These are phyloP conservation scores for Tetragnatha versicolor DNA, from an alignment of 1,140 invertebrate species.

Conservation along the genomic window DNA sequence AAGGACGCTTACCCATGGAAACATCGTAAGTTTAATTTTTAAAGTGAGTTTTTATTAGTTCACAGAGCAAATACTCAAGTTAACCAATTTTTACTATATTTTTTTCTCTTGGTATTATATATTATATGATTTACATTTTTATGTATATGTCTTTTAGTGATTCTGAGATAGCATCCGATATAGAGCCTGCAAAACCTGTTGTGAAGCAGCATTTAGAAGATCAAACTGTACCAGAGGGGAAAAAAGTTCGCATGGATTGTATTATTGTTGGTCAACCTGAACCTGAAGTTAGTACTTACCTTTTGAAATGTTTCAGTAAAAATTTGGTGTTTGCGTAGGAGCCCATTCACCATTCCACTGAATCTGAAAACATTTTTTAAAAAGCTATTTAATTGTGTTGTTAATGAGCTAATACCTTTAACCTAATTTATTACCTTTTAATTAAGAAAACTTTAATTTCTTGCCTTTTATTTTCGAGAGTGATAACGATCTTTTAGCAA, in stretches of 20 bases:
- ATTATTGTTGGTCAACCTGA: conserved; percentile 84
- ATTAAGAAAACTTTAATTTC: too few species aligned
- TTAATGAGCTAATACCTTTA: background rate
- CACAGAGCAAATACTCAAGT: background rate
- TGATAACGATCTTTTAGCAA: too few species aligned
- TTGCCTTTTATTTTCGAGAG: too few species aligned
- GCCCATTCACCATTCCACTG: too few species aligned
- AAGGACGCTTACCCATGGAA: conserved; percentile 73
- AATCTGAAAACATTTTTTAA: too few species aligned
- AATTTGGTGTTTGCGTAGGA: too few species aligned
- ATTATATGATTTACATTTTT: background rate
- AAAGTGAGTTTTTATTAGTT: background rate
- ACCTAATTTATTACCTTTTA: too few species aligned
- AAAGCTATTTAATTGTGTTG: too few species aligned
- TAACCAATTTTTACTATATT: background rate
- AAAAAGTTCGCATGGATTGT: conserved; percentile 76
- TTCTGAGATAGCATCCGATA: conserved; percentile 74
- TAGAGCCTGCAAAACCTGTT: conserved; percentile 75
- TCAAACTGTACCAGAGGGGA: conserved; percentile 74
- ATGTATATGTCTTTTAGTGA: conserved; percentile 62
- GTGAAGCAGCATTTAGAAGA: conserved; percentile 77
- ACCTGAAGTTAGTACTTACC: conserved; percentile 75
- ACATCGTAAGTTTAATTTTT: conserved; percentile 66
- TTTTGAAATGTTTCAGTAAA: too few species aligned
- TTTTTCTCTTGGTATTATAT: conserved; percentile 22